Percentiles rank a stretch among this genome's conserved stretches.
Conservation (phyloP, 1,140 invertebrate species). For the Scaptomyza graminum region DNA sequence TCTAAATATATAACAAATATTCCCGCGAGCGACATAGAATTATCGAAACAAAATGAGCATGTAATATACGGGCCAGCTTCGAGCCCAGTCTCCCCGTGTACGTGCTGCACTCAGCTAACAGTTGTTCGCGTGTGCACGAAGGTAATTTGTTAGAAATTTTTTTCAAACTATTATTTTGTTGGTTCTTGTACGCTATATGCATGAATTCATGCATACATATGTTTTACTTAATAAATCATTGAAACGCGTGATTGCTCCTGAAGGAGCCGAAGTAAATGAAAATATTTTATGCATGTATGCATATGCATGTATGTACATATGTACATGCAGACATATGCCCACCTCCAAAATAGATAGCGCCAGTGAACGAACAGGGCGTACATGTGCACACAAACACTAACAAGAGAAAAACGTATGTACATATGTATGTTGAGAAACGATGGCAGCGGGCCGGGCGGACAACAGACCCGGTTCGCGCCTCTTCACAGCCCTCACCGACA, state of each 20-base stretch:
- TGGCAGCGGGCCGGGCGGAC: background rate
- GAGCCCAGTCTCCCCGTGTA: conserved; percentile 74
- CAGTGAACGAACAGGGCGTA: conserved; percentile 14
- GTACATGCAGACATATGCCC: conserved; percentile 23
- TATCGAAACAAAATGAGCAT: conserved; percentile 50
- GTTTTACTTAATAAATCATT: background rate
- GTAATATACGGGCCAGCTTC: conserved; percentile 67
- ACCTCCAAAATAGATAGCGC: conserved; percentile 57
- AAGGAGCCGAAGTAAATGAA: conserved; percentile 11
- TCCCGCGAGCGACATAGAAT: conserved; percentile 54
- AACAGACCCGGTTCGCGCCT: conserved; percentile 56
- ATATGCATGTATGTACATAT: background rate
- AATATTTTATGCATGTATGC: background rate
- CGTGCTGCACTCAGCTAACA: conserved; percentile 76
- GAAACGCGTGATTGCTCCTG: background rate
- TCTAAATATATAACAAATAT: conserved; percentile 73
- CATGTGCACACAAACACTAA: conserved; percentile 21
- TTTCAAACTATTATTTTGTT: conserved; percentile 20
- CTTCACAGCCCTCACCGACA: conserved; percentile 49
- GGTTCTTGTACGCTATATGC: conserved; percentile 2
- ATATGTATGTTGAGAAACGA: no score
- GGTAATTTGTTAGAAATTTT: conserved; percentile 50
- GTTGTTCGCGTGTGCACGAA: conserved; percentile 70
- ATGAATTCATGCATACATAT: background rate
- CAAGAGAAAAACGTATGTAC: background rate